Percentiles rank a stretch among this genome's conserved stretches.
These are phyloP conservation scores for Furcula furcula DNA, from an alignment of 2,888 invertebrate species.

Conservation along the genomic window DNA sequence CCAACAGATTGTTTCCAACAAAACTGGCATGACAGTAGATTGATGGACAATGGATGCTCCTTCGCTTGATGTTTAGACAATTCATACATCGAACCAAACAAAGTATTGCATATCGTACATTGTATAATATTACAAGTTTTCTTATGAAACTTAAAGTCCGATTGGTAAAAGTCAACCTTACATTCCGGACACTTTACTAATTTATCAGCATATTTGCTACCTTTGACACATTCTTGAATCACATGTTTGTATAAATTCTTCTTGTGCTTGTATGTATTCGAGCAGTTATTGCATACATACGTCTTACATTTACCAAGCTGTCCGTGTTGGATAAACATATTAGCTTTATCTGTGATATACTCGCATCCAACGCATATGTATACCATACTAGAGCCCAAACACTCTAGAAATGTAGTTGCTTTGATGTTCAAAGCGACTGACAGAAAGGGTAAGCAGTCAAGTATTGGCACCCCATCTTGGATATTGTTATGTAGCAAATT, in stretches of 20 bases:
- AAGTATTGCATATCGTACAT: slow-evolving; percentile 44
- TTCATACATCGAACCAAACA: slow-evolving; percentile 38
- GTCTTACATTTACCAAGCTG: slow-evolving; percentile 30
- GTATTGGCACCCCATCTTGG: slow-evolving; percentile 42
- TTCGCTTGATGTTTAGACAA: slow-evolving; percentile 45
- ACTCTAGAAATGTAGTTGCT: slow-evolving; percentile 33
- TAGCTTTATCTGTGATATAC: slow-evolving; percentile 16
- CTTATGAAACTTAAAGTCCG: slow-evolving; percentile 27
- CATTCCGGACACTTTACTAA: slow-evolving; percentile 46
- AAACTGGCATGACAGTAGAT: slow-evolving; percentile 45
- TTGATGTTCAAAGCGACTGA: slow-evolving; percentile 52
- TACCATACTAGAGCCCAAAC: slow-evolving; percentile 12
- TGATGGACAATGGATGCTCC: slow-evolving; percentile 42
- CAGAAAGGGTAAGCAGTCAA: slow-evolving; percentile 35
- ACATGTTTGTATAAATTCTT: slow-evolving; percentile 33
- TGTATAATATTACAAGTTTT: slow-evolving; percentile 43
- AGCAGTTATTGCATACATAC: slow-evolving; percentile 45
- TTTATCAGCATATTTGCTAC: background rate
- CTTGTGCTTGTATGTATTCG: slow-evolving; percentile 33
- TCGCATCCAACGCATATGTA: slow-evolving; percentile 43
- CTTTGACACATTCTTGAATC: slow-evolving; percentile 2
- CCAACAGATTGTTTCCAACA: slow-evolving; percentile 59
- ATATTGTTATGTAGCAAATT: slow-evolving; percentile 29
- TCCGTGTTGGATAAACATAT: slow-evolving; percentile 44
- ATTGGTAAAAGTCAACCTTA: slow-evolving; percentile 16